Evolutionary conservation across 2,888 invertebrate genomes (phyloP).

Genomic region (Orthosia incerta): DNA sequence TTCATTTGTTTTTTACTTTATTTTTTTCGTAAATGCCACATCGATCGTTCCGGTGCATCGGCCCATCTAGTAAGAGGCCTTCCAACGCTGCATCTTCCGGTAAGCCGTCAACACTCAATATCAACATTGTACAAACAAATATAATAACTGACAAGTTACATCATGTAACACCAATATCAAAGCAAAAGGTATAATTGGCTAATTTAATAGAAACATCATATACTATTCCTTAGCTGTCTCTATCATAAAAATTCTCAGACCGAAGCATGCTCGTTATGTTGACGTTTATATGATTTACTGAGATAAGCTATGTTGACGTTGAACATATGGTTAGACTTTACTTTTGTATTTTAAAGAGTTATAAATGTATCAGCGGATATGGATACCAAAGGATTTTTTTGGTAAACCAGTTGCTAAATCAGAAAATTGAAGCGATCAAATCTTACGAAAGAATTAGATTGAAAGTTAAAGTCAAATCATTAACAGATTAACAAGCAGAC

Average conservation of each 20-base stretch:
- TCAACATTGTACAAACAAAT: no score
- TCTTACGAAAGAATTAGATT: no score
- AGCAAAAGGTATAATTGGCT: conserved; percentile 11
- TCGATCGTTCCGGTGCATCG: no score
- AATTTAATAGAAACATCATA: conserved; percentile 35
- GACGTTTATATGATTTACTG: conserved; percentile 66
- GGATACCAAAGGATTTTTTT: conserved; percentile 3
- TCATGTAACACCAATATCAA: neutral
- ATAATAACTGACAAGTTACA: neutral
- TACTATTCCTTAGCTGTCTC: conserved; percentile 16
- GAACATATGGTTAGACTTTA: conserved; percentile 8
- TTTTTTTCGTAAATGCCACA: no score
- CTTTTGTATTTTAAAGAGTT: neutral
- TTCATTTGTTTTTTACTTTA: no score
- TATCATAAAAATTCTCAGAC: conserved; percentile 56
- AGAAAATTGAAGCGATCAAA: neutral
- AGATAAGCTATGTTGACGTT: conserved; percentile 8
- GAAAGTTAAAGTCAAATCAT: no score
- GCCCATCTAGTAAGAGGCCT: no score
- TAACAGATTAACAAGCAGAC: no score
- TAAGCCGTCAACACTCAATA: no score
- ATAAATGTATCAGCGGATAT: neutral
- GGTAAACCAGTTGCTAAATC: neutral
- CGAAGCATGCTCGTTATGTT: conserved; percentile 61
- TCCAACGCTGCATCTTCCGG: no score